phyloP scores from a whole-genome alignment of 2,888 invertebrate genomes.

The Antheraea assamensis region DNA sequence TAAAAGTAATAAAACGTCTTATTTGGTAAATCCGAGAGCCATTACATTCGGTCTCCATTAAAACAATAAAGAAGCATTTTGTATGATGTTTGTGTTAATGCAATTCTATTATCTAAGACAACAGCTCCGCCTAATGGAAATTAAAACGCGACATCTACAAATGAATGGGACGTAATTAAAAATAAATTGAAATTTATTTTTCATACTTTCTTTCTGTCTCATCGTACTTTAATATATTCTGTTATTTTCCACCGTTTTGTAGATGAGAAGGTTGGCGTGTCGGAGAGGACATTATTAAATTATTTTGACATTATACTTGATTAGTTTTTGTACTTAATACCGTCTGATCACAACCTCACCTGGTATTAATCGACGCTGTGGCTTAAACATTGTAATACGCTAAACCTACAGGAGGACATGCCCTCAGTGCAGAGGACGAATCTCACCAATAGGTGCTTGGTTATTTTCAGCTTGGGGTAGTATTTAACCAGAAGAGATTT shows the following conservation, averaged over 20 bases:
- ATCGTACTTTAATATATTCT: neutral
- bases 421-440: too few relatives aligned
- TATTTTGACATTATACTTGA: neutral
- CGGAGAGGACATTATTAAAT: neutral
- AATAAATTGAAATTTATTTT: neutral
- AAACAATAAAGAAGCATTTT: neutral
- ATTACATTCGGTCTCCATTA: neutral
- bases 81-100: neutral
- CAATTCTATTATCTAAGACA: constrained; percentile 24
- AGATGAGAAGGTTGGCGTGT: neutral
- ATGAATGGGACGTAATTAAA: constrained; percentile 8
- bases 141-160: constrained; percentile 22
- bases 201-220: neutral
- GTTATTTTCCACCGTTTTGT: neutral
- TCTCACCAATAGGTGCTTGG: too few relatives aligned
- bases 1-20: neutral
- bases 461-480: too few relatives aligned
- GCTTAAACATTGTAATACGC: too few relatives aligned
- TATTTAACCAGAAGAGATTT: too few relatives aligned
- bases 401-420: too few relatives aligned
- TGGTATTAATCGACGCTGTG: too few relatives aligned
- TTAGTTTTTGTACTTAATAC: too few relatives aligned
- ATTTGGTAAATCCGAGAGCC: neutral
- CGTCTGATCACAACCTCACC: too few relatives aligned
- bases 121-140: constrained; percentile 21